Percentiles rank a stretch among this genome's conserved stretches.
phyloP scores from a whole-genome alignment of 1,140 invertebrate genomes.

The Cydia strobilella region DNA sequence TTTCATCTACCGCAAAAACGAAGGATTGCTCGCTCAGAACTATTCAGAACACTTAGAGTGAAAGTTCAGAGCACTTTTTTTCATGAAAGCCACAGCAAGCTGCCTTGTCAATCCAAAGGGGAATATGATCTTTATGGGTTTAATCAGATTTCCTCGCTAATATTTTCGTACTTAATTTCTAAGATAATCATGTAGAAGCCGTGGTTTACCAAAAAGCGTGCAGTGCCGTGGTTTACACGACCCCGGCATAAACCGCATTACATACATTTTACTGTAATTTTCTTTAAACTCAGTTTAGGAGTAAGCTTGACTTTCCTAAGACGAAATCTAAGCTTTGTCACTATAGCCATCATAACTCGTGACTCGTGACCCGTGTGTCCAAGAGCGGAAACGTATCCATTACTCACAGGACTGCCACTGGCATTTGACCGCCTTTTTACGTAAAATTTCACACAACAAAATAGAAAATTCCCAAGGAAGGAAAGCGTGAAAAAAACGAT shows the following conservation, averaged over 20 bases:
- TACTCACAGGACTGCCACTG: constrained; percentile 29
- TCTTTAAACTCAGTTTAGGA: not conserved
- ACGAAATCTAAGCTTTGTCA: not conserved
- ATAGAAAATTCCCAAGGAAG: constrained; percentile 20
- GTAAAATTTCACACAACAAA: constrained; percentile 32
- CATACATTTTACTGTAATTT: not conserved
- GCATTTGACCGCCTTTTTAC: constrained; percentile 31
- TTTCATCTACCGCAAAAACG: not conserved
- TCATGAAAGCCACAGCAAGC: too few relatives aligned
- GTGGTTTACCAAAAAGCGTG: too few relatives aligned
- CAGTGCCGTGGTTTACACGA: too few relatives aligned
- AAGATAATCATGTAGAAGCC: too few relatives aligned
- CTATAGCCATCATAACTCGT: not conserved
- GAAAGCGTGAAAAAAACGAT: constrained; percentile 14
- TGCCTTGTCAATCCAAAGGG: too few relatives aligned
- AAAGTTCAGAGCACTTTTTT: too few relatives aligned
- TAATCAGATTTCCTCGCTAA: too few relatives aligned
- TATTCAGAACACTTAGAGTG: not conserved
- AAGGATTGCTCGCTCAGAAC: not conserved
- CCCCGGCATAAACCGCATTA: too few relatives aligned
- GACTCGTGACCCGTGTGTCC: constrained; percentile 14
- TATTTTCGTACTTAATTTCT: too few relatives aligned
- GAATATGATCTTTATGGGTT: too few relatives aligned
- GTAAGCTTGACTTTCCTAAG: not conserved
- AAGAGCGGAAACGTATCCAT: constrained; percentile 17